Conservation (phyloP, 2,797 vertebrate genomes). For the Scolopax rusticola region DNA sequence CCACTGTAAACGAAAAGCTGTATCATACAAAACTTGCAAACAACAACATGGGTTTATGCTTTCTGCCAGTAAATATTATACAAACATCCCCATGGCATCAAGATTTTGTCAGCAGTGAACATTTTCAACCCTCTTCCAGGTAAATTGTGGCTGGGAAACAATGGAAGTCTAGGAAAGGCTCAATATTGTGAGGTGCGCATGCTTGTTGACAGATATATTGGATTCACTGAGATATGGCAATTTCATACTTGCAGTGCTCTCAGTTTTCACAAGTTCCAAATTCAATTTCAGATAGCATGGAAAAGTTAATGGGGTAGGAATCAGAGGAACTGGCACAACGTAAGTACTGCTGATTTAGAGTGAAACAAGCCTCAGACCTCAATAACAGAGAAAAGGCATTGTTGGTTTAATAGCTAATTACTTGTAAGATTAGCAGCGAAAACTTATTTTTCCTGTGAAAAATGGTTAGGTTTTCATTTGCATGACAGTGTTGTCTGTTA, state of each 20-base stretch:
- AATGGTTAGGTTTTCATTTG: neutral
- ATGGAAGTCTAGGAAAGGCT: neutral
- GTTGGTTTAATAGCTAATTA: neutral
- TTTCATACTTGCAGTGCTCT: neutral
- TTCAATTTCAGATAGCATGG: neutral
- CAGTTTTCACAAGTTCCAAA: neutral
- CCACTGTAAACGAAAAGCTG: neutral
- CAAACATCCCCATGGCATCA: neutral
- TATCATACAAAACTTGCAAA: neutral
- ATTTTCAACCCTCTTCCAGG: neutral
- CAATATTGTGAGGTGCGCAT: rapidly evolving
- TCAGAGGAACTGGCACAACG: neutral
- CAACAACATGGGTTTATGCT: neutral
- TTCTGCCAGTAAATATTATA: neutral
- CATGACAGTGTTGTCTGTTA: neutral
- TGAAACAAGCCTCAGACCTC: neutral
- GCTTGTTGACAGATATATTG: neutral
- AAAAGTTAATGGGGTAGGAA: neutral
- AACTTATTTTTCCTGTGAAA: neutral
- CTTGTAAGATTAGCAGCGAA: neutral
- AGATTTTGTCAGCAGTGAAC: neutral
- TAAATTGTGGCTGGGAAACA: neutral
- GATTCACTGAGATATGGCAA: neutral
- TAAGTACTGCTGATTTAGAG: neutral
- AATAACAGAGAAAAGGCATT: neutral